These are phyloP conservation scores for Prinia subflava DNA, from an alignment of 2,113 vertebrate genomes.

Conservation along the genomic window DNA sequence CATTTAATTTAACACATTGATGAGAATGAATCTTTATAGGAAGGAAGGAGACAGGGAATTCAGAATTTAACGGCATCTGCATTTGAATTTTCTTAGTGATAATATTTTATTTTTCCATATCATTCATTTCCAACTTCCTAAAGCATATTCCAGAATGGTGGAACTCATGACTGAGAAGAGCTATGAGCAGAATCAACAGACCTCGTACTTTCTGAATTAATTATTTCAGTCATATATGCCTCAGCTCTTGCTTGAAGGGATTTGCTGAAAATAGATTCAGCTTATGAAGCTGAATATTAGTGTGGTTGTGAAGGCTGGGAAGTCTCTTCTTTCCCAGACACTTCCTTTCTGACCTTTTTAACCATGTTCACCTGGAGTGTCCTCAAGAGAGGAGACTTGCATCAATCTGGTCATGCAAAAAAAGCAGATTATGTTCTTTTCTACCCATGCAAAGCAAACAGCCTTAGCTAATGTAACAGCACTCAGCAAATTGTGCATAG, in stretches of 20 bases:
- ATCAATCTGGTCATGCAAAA: not conserved
- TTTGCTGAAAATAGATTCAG: not conserved
- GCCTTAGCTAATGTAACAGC: not conserved
- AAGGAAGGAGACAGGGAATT: not conserved
- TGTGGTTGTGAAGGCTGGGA: not conserved
- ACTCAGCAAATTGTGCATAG: not conserved
- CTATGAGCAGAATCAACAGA: not conserved
- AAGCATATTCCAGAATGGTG: not conserved
- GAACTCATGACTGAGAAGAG: not conserved
- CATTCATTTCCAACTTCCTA: not conserved
- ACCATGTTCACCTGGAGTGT: not conserved
- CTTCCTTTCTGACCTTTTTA: not conserved
- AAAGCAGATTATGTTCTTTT: not conserved
- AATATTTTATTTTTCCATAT: not conserved
- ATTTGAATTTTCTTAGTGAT: not conserved
- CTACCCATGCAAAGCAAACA: not conserved
- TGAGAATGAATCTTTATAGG: not conserved
- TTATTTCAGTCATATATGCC: not conserved
- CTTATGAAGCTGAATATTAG: not conserved
- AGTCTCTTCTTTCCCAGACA: not conserved
- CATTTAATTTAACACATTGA: not conserved
- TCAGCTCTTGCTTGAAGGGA: not conserved
- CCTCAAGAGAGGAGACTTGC: not conserved
- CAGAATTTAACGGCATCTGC: not conserved
- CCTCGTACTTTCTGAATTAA: not conserved